Conservation (phyloP, 2,113 vertebrate genomes). For the Nestor notabilis region DNA sequence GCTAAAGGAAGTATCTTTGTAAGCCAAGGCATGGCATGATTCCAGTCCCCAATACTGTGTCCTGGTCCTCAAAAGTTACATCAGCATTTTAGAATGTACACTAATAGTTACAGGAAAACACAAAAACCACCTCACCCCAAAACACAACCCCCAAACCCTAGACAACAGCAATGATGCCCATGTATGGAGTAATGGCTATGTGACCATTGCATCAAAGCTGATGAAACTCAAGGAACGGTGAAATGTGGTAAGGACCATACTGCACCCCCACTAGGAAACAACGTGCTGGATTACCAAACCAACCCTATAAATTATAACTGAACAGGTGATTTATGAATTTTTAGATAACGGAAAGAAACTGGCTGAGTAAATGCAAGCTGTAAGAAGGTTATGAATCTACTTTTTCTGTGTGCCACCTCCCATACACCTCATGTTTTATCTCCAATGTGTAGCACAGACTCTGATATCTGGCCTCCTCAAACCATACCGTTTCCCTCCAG, state of each 20-base stretch:
- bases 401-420: not conserved
- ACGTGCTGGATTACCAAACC: rapidly evolving
- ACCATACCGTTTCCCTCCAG: not conserved
- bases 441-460: not conserved
- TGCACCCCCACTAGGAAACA: rapidly evolving
- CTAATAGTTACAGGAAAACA: rapidly evolving
- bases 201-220: not conserved
- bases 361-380: not conserved
- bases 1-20: not conserved
- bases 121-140: rapidly evolving
- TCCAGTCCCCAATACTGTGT: not conserved
- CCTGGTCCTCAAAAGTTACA: not conserved
- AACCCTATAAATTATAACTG: rapidly evolving
- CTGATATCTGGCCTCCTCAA: not conserved
- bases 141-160: not conserved
- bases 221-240: not conserved
- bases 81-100: not conserved
- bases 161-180: rapidly evolving
- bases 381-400: not conserved
- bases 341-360: no score
- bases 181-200: rapidly evolving
- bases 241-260: rapidly evolving
- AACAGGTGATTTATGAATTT: rapidly evolving
- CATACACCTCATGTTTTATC: not conserved
- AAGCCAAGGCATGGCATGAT: not conserved